Percentiles rank a stretch among this genome's conserved stretches.
Conservation (phyloP, 2,888 invertebrate species). For the Eilema depressum region DNA sequence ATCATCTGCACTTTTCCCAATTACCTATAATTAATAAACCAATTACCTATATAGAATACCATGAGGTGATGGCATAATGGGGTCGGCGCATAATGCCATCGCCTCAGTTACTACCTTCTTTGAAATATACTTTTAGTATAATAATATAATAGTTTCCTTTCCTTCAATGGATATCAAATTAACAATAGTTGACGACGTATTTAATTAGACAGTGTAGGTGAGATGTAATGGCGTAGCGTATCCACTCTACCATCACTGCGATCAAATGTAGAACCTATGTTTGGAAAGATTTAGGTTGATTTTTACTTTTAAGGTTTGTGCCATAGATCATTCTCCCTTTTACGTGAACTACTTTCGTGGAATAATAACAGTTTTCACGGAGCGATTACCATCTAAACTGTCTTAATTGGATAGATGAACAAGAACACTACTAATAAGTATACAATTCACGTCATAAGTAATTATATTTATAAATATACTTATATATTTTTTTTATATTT, state of each 20-base stretch:
- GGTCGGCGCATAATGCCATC: too few species aligned
- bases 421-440: neutral
- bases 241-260: neutral
- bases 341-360: too few species aligned
- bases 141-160: neutral
- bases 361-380: slow-evolving; percentile 6
- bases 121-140: neutral
- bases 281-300: neutral
- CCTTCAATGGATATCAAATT: neutral
- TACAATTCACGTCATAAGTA: neutral
- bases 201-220: neutral
- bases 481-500: neutral
- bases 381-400: slow-evolving; percentile 5
- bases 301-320: neutral
- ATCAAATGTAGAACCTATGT: neutral
- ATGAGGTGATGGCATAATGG: too few species aligned
- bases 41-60: too few species aligned
- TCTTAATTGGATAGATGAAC: slow-evolving; percentile 6
- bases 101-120: neutral
- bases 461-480: slow-evolving; percentile 4
- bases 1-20: too few species aligned
- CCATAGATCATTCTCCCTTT: slow-evolving; percentile 2
- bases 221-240: neutral
- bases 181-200: neutral
- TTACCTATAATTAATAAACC: too few species aligned